Evolutionary conservation across 2,113 vertebrate genomes (phyloP), one percentile per base, ranked within the genome.

Genomic region (Macaca fascicularis): DNA sequence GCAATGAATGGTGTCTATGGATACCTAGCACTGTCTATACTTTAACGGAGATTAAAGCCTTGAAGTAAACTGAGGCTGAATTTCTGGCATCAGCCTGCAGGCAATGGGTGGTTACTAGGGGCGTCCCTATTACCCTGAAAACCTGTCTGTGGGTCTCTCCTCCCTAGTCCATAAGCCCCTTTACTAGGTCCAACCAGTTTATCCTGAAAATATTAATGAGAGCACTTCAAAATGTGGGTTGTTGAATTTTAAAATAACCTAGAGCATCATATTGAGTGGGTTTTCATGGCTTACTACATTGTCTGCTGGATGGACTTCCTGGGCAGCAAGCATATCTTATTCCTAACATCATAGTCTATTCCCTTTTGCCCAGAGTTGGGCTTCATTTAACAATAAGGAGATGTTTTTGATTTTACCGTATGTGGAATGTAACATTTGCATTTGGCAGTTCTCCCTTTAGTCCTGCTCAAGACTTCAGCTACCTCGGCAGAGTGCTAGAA

Each of bases 381-480:
- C 72, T 69, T 95, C 89, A 85, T 80, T 91, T 91, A 95, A 94
- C 59, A 92, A 45, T 35, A 67, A 93, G 45, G 67, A 85, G 88
- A 90, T 79, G 92, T 50, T 89, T 96, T 90, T 78, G 72, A 45
- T 94, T 89, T 89, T 64, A 74, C 61, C 4, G 57, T 85, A 43
- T 40, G 40, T 64, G 59, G 76, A 90, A 69, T 35, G 3, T 35
- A 92, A 10, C 52, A 38, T 93, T 97, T 94, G 93, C 82, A 92
- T 72, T 95, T 96, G 90, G 94, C 93, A 84, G 4, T 32, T 67
- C 87, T 94, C 83, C 84, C 76, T 79, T 81, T 38, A 76, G 64
- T 83, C 72, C 19, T 55, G 84, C 94, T 96, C 52, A 87, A 90
- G 94, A 94, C 93, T 95, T 96, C 82, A 95, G 88, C 95, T 89